Conservation (phyloP, 2,113 vertebrate genomes). For the Rhagologus leucostigma region DNA sequence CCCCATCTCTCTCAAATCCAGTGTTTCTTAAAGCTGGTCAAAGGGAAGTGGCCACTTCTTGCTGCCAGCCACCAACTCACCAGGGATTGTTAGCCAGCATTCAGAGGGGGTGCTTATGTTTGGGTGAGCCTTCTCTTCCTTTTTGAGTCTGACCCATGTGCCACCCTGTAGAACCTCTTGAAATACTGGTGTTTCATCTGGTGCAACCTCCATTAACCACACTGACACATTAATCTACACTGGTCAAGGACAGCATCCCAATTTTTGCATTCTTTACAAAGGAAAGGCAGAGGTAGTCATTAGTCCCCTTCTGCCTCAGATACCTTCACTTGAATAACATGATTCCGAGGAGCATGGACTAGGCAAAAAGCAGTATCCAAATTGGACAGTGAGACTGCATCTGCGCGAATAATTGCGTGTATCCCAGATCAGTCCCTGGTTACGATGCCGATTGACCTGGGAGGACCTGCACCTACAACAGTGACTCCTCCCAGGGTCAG, state of each 20-base stretch:
- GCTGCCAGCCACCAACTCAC: not conserved
- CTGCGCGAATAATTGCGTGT: not conserved
- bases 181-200: not conserved
- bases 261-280: not conserved
- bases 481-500: not conserved
- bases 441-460: not conserved
- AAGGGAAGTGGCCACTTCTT: not conserved
- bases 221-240: rapidly evolving
- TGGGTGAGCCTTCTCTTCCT: not conserved
- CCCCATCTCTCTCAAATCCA: not conserved
- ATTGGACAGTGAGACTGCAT: not conserved
- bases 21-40: not conserved
- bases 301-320: not conserved
- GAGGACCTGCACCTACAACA: not conserved
- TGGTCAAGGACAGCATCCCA: not conserved
- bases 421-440: not conserved
- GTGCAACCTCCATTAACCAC: not conserved
- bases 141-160: not conserved
- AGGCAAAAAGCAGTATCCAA: not conserved
- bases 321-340: not conserved
- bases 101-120: not conserved
- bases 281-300: not conserved
- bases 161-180: not conserved
- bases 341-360: not conserved
- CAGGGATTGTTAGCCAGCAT: not conserved